Conservation (phyloP, 2,797 vertebrate species). For the Gallirallus australis region DNA sequence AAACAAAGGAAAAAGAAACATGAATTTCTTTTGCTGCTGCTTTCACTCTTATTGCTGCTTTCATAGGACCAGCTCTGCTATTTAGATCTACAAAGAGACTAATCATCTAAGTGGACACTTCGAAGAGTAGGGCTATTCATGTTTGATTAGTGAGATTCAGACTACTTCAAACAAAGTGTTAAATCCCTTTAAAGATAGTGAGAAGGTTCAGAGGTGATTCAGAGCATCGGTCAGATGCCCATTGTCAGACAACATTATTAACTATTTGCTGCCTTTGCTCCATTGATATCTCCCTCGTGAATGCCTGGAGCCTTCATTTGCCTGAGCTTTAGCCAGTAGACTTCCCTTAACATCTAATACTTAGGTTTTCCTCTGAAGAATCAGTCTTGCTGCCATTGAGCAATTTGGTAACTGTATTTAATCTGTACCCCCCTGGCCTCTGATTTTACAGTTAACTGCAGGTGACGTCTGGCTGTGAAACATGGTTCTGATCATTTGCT, state of each 20-base stretch:
- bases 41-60: neutral
- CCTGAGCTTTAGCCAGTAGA: neutral
- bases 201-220: neutral
- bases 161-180: neutral
- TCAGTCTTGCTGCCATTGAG: neutral
- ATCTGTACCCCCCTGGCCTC: neutral
- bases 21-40: neutral
- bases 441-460: neutral
- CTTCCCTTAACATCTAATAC: neutral
- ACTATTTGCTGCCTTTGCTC: conserved; percentile 1
- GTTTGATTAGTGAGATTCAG: neutral
- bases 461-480: neutral
- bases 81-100: neutral
- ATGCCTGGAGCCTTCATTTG: neutral
- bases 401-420: neutral
- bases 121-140: neutral
- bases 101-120: neutral
- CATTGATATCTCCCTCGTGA: neutral
- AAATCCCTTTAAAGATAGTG: neutral
- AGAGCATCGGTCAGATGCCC: neutral
- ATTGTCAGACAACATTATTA: neutral
- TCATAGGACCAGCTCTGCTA: neutral
- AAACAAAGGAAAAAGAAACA: neutral
- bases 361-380: neutral
- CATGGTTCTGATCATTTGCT: neutral